Evolutionary conservation across 1,140 invertebrate species (phyloP).

Genomic region (Cyclina sinensis): DNA sequence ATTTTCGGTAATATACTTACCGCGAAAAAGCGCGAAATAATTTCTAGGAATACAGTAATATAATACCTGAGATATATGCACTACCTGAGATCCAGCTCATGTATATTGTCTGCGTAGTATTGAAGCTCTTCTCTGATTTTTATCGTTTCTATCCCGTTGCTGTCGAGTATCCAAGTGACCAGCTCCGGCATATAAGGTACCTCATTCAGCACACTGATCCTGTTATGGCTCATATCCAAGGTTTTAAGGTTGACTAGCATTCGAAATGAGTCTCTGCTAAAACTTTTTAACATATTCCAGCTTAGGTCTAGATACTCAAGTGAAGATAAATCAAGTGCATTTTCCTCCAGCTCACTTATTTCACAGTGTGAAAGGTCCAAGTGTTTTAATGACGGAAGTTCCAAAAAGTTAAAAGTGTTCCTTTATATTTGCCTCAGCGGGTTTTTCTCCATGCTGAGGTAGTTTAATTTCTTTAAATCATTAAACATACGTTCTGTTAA

Average conservation of each 20-base stretch:
- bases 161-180: constrained; percentile 40
- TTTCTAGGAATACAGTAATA: no score
- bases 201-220: background rate
- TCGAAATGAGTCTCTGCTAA: constrained; percentile 18
- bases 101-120: constrained; percentile 23
- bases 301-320: constrained; percentile 49
- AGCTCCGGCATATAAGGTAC: constrained; percentile 53
- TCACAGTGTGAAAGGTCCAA: constrained; percentile 61
- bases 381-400: constrained; percentile 16
- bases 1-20: no score
- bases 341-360: constrained; percentile 16
- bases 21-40: no score
- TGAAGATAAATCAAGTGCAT: constrained; percentile 39
- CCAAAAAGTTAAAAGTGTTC: constrained; percentile 37
- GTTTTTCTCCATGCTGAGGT: constrained; percentile 34
- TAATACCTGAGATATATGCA: no score
- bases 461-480: constrained; percentile 33
- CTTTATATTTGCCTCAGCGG: constrained; percentile 33
- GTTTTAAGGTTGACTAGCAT: constrained; percentile 46
- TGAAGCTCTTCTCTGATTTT: constrained; percentile 4
- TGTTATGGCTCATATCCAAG: constrained; percentile 61
- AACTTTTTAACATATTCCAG: constrained; percentile 38
- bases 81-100: constrained; percentile 53
- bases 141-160: constrained; percentile 28
- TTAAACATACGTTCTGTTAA: constrained; percentile 54